A percentile compares a stretch with the other conserved stretches of the same genome.
These are phyloP conservation scores for Arbacia lixula DNA, from an alignment of 53 echinoderm and acorn worm species.

Conservation along the genomic window DNA sequence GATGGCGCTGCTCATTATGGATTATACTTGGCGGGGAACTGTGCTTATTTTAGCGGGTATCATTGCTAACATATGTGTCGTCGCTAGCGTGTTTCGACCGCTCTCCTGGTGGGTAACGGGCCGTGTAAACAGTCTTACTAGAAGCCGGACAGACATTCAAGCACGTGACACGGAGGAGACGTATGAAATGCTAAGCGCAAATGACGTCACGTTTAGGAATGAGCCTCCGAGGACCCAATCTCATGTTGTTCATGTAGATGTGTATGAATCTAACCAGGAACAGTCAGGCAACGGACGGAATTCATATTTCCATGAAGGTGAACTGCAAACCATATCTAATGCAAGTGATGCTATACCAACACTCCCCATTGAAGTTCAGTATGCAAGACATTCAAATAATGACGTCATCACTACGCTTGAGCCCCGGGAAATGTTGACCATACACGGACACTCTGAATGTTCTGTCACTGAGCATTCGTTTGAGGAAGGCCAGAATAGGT, in stretches of 20 bases:
- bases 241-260: too few species aligned
- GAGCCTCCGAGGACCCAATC: too few species aligned
- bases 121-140: neutral
- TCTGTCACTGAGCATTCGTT: too few species aligned
- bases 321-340: too few species aligned
- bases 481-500: too few species aligned
- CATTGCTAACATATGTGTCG: neutral
- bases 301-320: too few species aligned
- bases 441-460: neutral
- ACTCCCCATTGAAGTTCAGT: too few species aligned
- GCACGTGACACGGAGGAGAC: neutral
- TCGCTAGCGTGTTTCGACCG: conserved; percentile 13
- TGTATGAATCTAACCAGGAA: neutral
- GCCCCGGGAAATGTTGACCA: neutral
- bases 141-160: neutral
- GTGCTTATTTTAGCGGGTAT: conserved; percentile 22
- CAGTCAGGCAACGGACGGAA: neutral
- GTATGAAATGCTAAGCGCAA: neutral
- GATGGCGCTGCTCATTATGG: conserved; percentile 13
- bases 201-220: too few species aligned
- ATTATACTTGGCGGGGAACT: conserved; percentile 27
- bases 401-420: neutral
- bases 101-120: conserved; percentile 27
- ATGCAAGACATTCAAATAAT: neutral
- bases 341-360: too few species aligned